phyloP scores from a whole-genome alignment of 2,888 invertebrate genomes.

The Stegophylla sp. region DNA sequence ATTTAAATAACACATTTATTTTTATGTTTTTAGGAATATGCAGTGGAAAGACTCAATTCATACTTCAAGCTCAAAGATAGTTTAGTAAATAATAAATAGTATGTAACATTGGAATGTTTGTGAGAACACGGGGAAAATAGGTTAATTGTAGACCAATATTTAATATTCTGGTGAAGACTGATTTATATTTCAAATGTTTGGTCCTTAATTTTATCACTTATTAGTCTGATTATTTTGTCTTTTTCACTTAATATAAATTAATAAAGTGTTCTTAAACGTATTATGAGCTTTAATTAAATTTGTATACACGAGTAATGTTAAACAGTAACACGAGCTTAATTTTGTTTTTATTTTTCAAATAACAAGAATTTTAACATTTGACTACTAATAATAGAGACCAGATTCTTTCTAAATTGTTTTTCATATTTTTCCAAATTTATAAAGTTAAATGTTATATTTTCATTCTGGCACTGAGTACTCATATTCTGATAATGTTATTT shows the following conservation, averaged over 20 bases:
- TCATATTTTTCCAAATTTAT: slow-evolving; percentile 15
- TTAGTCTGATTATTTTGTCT: slow-evolving; percentile 53
- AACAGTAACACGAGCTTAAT: slow-evolving; percentile 8
- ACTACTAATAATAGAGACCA: slow-evolving; percentile 12
- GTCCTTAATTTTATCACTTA: slow-evolving; percentile 32
- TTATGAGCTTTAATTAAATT: slow-evolving; percentile 15
- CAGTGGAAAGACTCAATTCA: slow-evolving; percentile 70
- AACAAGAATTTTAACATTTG: background rate
- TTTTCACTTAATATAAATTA: slow-evolving; percentile 16
- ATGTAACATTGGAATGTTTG: slow-evolving; percentile 25
- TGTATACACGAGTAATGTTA: slow-evolving; percentile 16
- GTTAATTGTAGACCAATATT: slow-evolving; percentile 47
- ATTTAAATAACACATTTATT: too few relatives aligned
- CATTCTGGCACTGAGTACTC: slow-evolving; percentile 33
- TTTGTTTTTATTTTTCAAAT: slow-evolving; percentile 8
- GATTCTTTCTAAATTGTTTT: background rate
- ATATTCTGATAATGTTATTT: background rate
- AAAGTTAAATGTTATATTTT: background rate
- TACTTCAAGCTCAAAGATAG: slow-evolving; percentile 73
- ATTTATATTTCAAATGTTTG: slow-evolving; percentile 51
- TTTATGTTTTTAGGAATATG: slow-evolving; percentile 72
- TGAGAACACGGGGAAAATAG: slow-evolving; percentile 46
- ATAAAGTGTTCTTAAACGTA: slow-evolving; percentile 27
- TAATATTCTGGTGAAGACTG: slow-evolving; percentile 54
- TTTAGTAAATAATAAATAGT: slow-evolving; percentile 61